Evolutionary conservation across 2,113 vertebrate species (phyloP).

Genomic region (Sarotherodon lohbergeri): DNA sequence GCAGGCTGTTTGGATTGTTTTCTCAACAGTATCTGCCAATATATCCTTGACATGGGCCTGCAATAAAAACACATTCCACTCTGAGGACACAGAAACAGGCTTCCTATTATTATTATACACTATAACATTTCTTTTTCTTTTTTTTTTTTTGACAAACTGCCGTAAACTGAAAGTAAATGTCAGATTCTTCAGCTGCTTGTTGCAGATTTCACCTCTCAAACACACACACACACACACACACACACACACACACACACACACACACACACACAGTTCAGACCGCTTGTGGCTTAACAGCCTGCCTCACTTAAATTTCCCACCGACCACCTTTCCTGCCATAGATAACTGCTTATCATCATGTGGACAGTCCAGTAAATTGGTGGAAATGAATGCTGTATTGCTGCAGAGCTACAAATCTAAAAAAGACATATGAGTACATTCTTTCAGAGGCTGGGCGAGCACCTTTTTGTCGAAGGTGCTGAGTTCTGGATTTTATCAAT

Average conservation of each 20-base stretch:
- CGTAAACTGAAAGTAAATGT: not conserved
- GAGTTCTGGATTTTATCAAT: conserved; percentile 38
- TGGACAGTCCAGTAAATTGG: conserved; percentile 37
- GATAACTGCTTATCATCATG: conserved; percentile 45
- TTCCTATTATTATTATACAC: not conserved
- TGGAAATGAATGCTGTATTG: conserved; percentile 10
- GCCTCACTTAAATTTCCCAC: conserved; percentile 18
- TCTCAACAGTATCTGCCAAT: conserved; percentile 23
- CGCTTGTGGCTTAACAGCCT: not conserved
- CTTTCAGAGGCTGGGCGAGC: not conserved
- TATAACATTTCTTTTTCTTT: not conserved
- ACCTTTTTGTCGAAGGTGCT: not conserved
- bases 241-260: not conserved
- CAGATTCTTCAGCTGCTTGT: not conserved
- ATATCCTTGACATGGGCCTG: conserved; percentile 24
- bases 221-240: not conserved
- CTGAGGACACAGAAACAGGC: not conserved
- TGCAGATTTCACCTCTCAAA: not conserved
- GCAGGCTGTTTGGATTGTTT: conserved; percentile 38
- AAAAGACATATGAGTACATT: conserved; percentile 1
- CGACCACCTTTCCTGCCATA: conserved; percentile 26
- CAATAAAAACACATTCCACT: conserved; percentile 36
- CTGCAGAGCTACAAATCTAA: not conserved
- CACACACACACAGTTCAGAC: not conserved
- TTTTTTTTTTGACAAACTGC: not conserved